Percentiles rank a stretch among this genome's conserved stretches.
Conservation (phyloP, 2,113 vertebrate species). For the Coptodon rendalli region DNA sequence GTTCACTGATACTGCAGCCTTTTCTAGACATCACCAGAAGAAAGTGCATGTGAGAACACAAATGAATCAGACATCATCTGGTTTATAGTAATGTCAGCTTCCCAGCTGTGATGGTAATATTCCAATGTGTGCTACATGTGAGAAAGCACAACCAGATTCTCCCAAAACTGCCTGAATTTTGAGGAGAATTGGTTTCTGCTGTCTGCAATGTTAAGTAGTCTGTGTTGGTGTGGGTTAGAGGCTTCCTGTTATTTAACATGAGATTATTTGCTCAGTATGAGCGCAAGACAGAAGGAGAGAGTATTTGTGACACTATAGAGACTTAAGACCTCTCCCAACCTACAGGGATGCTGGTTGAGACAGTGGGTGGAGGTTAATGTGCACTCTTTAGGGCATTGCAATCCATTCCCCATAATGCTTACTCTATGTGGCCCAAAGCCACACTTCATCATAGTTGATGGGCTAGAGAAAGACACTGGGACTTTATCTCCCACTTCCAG, state of each 20-base stretch:
- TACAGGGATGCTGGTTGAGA: not conserved
- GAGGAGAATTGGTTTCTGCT: not conserved
- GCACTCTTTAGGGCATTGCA: not conserved
- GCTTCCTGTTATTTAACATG: not conserved
- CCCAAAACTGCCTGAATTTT: not conserved
- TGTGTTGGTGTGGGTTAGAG: not conserved
- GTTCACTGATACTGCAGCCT: not conserved
- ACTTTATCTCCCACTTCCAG: not conserved
- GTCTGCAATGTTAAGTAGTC: not conserved
- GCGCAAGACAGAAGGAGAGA: not conserved
- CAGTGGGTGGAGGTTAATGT: not conserved
- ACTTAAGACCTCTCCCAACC: not conserved
- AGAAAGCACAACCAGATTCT: not conserved
- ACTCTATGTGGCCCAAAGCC: not conserved
- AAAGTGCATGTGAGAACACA: not conserved
- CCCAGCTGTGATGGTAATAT: not conserved
- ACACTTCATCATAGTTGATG: not conserved
- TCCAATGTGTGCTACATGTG: not conserved
- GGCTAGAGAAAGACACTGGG: not conserved
- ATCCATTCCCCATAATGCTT: not conserved
- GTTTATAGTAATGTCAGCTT: not conserved
- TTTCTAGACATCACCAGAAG: not conserved
- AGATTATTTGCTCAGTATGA: not conserved
- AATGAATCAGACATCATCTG: not conserved
- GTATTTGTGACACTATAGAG: not conserved